A percentile compares a stretch with the other conserved stretches of the same genome.
Evolutionary conservation across 2,113 vertebrate species (phyloP).

Genomic region (Bos indicus): DNA sequence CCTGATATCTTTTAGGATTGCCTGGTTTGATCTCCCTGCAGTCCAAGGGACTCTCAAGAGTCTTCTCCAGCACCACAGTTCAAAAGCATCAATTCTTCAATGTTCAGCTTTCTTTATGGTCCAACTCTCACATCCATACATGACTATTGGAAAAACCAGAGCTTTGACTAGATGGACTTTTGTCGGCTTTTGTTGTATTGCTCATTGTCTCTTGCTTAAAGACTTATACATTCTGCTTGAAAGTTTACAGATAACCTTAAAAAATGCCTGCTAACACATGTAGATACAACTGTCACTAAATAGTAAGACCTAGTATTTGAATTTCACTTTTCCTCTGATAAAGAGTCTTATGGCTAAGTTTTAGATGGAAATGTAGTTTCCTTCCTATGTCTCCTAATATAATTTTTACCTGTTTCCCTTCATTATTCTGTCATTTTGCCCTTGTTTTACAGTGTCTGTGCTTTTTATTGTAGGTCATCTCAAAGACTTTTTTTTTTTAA

Average conservation of each 20-base stretch:
- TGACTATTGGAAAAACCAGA: background rate
- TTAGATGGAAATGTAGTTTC: background rate
- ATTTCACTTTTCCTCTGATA: background rate
- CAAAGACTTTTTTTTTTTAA: constrained; percentile 1
- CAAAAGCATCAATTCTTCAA: background rate
- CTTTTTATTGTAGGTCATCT: constrained; percentile 12
- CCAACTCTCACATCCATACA: background rate
- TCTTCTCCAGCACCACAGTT: background rate
- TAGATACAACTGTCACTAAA: background rate
- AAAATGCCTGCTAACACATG: background rate
- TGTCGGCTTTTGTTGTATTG: background rate
- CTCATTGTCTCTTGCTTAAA: background rate
- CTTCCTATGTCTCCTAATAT: background rate
- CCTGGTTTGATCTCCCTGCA: background rate
- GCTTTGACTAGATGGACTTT: background rate
- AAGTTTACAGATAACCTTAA: background rate
- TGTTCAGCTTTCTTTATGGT: background rate
- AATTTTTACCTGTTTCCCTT: background rate
- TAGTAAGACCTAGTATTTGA: background rate
- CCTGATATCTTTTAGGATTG: background rate
- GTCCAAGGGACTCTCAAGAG: background rate
- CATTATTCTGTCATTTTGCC: background rate
- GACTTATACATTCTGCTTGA: background rate
- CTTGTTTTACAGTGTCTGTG: background rate
- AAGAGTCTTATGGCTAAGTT: background rate